Conservation (phyloP, 2,888 invertebrate genomes). For the Papilio protenor region DNA sequence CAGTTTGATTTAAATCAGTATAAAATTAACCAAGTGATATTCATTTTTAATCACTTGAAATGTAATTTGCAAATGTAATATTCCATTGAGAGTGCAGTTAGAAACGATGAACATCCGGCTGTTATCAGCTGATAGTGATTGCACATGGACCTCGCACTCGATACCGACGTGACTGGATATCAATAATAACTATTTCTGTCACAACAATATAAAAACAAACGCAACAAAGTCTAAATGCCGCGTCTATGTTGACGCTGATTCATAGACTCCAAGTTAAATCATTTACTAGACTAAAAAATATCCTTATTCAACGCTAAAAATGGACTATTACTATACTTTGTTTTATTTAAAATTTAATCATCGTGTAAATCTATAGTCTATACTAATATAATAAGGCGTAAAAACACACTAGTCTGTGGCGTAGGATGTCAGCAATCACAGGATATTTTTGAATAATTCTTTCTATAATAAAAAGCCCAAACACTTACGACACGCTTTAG, state of each 20-base stretch:
- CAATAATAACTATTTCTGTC: constrained; percentile 32
- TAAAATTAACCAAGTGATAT: neutral
- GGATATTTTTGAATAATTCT: too few species aligned
- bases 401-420: too few species aligned
- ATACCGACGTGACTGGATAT: constrained; percentile 25
- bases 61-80: neutral
- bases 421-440: too few species aligned
- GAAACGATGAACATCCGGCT: constrained; percentile 46
- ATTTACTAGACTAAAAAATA: neutral
- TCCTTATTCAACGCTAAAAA: neutral
- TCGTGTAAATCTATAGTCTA: too few species aligned
- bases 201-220: constrained; percentile 20
- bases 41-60: neutral
- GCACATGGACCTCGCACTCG: constrained; percentile 32
- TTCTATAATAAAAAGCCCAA: too few species aligned
- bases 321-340: neutral
- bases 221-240: constrained; percentile 19
- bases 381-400: too few species aligned
- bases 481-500: too few species aligned
- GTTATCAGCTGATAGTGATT: constrained; percentile 46
- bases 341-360: too few species aligned
- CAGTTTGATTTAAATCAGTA: too few species aligned
- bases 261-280: neutral
- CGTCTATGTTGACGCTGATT: neutral
- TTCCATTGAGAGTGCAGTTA: constrained; percentile 12